phyloP scores from a whole-genome alignment of 2,888 invertebrate genomes.

The Baccha elongata region DNA sequence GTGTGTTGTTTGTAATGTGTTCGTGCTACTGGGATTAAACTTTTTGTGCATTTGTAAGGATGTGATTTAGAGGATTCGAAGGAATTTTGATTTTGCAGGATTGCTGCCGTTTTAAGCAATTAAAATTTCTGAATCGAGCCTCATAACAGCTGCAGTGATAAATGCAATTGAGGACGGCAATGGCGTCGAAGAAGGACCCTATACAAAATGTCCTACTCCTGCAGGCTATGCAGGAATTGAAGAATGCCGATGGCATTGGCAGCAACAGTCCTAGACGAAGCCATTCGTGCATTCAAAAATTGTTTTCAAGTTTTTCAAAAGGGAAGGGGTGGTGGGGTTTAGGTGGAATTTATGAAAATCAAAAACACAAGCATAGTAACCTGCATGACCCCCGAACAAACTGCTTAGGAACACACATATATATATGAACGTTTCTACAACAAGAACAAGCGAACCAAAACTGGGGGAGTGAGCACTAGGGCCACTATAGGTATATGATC shows the following conservation, averaged over 20 bases:
- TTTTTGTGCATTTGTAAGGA: conserved; percentile 54
- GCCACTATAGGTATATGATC: no score
- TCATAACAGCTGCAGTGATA: conserved; percentile 58
- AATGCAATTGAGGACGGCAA: conserved; percentile 53
- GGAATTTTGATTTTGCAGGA: conserved; percentile 72
- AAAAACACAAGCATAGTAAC: conserved; percentile 66
- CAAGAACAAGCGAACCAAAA: conserved; percentile 58
- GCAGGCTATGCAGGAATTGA: conserved; percentile 50
- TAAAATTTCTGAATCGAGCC: conserved; percentile 68
- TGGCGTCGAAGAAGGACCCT: conserved; percentile 42
- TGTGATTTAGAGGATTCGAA: conserved; percentile 71
- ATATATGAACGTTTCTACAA: not conserved
- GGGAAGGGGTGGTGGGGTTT: not conserved
- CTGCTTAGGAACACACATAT: conserved; percentile 36
- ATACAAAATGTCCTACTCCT: conserved; percentile 31
- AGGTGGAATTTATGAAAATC: conserved; percentile 73
- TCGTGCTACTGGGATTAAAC: conserved; percentile 51
- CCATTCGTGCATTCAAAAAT: conserved; percentile 71
- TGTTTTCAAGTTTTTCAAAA: conserved; percentile 52
- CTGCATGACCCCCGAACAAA: conserved; percentile 61
- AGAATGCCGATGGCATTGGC: conserved; percentile 60
- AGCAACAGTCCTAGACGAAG: conserved; percentile 41
- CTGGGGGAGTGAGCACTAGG: conserved; percentile 10
- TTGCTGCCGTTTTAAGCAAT: conserved; percentile 70
- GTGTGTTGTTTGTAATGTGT: conserved; percentile 51